Conservation (phyloP, 1,140 invertebrate genomes). For the Drosophila novamexicana region DNA sequence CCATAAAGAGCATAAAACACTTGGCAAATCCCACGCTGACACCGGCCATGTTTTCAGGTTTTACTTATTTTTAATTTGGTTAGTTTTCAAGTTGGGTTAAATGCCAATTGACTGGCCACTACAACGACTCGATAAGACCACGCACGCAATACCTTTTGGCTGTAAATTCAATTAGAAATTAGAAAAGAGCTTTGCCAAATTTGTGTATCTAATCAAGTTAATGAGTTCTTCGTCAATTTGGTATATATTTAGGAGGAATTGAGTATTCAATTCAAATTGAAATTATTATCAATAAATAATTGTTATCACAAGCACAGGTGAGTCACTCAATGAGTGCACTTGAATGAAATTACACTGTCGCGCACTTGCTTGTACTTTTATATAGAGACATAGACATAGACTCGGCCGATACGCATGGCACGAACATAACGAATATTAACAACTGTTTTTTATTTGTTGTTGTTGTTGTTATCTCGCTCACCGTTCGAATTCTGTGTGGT, state of each 20-base stretch:
- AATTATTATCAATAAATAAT: not conserved
- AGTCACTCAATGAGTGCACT: slow-evolving; percentile 53
- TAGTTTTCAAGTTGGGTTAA: slow-evolving; percentile 9
- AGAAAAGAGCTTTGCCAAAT: slow-evolving; percentile 35
- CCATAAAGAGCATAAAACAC: slow-evolving; percentile 81
- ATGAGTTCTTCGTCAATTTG: slow-evolving; percentile 52
- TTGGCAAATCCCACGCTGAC: slow-evolving; percentile 77
- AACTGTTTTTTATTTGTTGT: slow-evolving; percentile 1
- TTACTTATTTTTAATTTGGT: slow-evolving; percentile 10
- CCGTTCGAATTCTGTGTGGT: slow-evolving; percentile 42
- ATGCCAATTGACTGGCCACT: slow-evolving; percentile 45
- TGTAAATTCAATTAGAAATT: slow-evolving; percentile 77
- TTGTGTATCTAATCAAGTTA: slow-evolving; percentile 68
- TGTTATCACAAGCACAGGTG: slow-evolving; percentile 44
- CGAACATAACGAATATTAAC: slow-evolving; percentile 20
- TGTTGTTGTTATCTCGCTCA: slow-evolving; percentile 56
- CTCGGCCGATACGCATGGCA: slow-evolving; percentile 46
- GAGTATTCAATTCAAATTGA: slow-evolving; percentile 13
- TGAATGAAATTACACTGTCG: slow-evolving; percentile 53
- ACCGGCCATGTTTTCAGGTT: slow-evolving; percentile 43
- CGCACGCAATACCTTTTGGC: slow-evolving; percentile 37
- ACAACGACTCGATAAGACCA: slow-evolving; percentile 53
- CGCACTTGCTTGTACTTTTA: not conserved
- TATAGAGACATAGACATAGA: slow-evolving; percentile 14
- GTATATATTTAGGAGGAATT: not conserved